A percentile compares a stretch with the other conserved stretches of the same genome.
Evolutionary conservation across 2,888 invertebrate species (phyloP).

Genomic region (Drosophila mayaguana): DNA sequence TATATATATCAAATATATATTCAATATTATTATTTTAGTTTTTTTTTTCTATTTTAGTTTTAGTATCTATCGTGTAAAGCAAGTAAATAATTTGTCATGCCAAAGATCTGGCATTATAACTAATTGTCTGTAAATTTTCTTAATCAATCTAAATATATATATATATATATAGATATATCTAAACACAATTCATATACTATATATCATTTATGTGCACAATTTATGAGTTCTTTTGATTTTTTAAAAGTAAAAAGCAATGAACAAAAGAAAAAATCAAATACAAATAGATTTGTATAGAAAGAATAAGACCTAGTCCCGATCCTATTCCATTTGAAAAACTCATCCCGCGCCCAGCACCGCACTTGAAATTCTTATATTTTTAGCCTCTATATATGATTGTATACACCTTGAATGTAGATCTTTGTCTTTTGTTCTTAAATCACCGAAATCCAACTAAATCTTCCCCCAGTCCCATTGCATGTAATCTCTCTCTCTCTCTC

Average conservation of each 20-base stretch:
- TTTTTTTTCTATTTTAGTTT: constrained; percentile 11
- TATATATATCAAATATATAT: constrained; percentile 6
- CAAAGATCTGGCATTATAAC: background rate
- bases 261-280: constrained; percentile 71
- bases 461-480: background rate
- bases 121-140: constrained; percentile 4
- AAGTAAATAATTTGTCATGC: background rate
- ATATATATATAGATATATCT: constrained; percentile 27
- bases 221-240: constrained; percentile 36
- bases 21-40: background rate
- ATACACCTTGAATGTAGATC: constrained; percentile 16
- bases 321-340: background rate
- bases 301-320: background rate
- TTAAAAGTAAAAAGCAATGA: constrained; percentile 58
- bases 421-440: constrained; percentile 20
- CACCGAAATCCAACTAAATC: background rate
- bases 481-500: constrained; percentile 1
- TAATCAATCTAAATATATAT: constrained; percentile 21
- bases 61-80: constrained; percentile 3
- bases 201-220: constrained; percentile 51
- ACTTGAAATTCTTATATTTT: constrained; percentile 47
- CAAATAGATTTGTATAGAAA: constrained; percentile 23
- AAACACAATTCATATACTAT: constrained; percentile 29
- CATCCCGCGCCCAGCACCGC: constrained; percentile 51
- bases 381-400: background rate